A percentile compares a stretch with the other conserved stretches of the same genome.
Conservation (phyloP, 2,797 vertebrate genomes). For the Pseudochromis fuscus region DNA sequence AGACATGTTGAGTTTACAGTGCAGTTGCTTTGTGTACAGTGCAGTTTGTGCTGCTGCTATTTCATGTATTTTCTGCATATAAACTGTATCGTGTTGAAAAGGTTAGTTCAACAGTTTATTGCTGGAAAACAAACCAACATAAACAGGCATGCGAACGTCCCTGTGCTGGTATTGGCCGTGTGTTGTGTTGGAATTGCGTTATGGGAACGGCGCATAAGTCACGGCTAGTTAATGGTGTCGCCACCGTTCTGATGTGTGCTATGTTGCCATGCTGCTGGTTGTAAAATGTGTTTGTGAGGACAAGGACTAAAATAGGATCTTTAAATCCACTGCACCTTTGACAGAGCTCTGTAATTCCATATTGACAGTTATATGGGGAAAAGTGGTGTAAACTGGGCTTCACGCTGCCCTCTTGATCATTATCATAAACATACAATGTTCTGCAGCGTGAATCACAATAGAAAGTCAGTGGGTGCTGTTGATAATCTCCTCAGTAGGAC, state of each 20-base stretch:
- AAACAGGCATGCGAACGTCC: conserved; percentile 31
- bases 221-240: conserved; percentile 18
- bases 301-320: conserved; percentile 40
- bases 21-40: no score
- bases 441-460: conserved; percentile 21
- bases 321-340: conserved; percentile 36
- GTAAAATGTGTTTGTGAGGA: conserved; percentile 53
- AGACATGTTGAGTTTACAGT: no score
- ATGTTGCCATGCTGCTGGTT: conserved; percentile 26
- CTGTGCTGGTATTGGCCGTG: conserved; percentile 17
- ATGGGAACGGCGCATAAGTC: conserved; percentile 43
- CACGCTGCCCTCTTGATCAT: conserved; percentile 22
- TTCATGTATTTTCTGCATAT: no score
- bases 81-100: no score
- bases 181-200: conserved; percentile 21
- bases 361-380: conserved; percentile 40
- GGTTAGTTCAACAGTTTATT: neutral
- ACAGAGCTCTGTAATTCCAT: conserved; percentile 36
- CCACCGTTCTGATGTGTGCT: conserved; percentile 33
- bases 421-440: conserved; percentile 40
- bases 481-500: conserved; percentile 55
- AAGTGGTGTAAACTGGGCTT: conserved; percentile 31
- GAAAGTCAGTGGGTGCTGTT: conserved; percentile 27
- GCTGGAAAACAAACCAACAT: conserved; percentile 28
- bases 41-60: no score